Conservation (phyloP, 2,797 vertebrate species). For the Hyperoplus lanceolatus region DNA sequence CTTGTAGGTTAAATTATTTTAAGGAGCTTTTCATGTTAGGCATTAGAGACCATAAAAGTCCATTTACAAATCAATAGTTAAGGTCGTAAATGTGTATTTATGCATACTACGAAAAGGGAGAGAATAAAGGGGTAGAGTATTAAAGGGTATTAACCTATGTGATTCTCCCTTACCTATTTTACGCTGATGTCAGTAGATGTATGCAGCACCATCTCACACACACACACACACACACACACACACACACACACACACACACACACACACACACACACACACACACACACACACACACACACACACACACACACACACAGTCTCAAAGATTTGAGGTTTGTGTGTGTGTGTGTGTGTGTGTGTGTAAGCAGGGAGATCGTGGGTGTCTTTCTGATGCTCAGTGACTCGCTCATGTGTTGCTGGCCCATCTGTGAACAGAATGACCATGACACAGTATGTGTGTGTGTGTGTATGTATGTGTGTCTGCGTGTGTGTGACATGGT, state of each 20-base stretch:
- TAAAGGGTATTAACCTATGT: slow-evolving; percentile 69
- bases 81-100: slow-evolving; percentile 41
- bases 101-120: slow-evolving; percentile 26
- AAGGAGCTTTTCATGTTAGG: background rate
- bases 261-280: slow-evolving; percentile 13
- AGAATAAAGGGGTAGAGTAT: slow-evolving; percentile 50
- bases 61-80: slow-evolving; percentile 8
- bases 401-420: slow-evolving; percentile 88
- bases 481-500: slow-evolving; percentile 70
- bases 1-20: background rate
- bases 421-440: slow-evolving; percentile 90
- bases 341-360: slow-evolving; percentile 57
- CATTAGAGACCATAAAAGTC: background rate
- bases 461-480: slow-evolving; percentile 27
- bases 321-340: background rate
- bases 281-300: slow-evolving; percentile 13
- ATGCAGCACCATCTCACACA: slow-evolving; percentile 61
- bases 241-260: background rate
- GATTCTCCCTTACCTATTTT: slow-evolving; percentile 85
- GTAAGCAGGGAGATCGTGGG: slow-evolving; percentile 61
- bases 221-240: slow-evolving; percentile 18
- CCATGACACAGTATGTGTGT: slow-evolving; percentile 67
- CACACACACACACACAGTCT: background rate
- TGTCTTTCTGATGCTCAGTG: slow-evolving; percentile 79
- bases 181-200: slow-evolving; percentile 76